Conservation (phyloP, 2,113 vertebrate species). For the Phoenicopterus ruber region DNA sequence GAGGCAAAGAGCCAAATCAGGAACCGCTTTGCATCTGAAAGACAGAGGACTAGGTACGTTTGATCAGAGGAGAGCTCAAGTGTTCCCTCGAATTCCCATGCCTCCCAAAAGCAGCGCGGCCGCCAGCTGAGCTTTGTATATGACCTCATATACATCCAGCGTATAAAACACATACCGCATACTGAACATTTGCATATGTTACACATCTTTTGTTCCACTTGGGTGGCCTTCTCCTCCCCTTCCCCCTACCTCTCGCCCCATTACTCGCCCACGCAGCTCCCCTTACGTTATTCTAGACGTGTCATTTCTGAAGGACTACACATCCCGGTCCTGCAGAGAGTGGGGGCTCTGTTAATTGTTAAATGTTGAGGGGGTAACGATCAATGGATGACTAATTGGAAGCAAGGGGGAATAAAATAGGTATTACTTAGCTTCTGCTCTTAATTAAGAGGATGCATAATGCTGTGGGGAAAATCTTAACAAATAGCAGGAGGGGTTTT, state of each 20-base stretch:
- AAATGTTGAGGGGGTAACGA: constrained; percentile 50
- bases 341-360: constrained; percentile 57
- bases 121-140: background rate
- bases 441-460: constrained; percentile 68
- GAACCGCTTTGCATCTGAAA: background rate
- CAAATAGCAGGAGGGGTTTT: constrained; percentile 62
- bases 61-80: background rate
- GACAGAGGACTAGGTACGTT: background rate
- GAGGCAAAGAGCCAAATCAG: background rate
- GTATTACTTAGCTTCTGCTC: constrained; percentile 67
- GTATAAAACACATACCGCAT: background rate
- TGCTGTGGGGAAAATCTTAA: constrained; percentile 63
- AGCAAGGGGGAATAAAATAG: constrained; percentile 60
- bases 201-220: constrained; percentile 21
- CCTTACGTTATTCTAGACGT: background rate
- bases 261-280: background rate
- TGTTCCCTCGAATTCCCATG: background rate
- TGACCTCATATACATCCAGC: constrained; percentile 10
- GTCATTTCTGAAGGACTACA: constrained; percentile 3
- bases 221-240: constrained; percentile 2
- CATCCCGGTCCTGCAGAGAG: background rate
- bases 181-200: constrained; percentile 43
- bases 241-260: background rate
- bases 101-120: background rate
- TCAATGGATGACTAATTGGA: constrained; percentile 72